Percentiles rank a stretch among this genome's conserved stretches.
These are phyloP conservation scores for Plectrocnemia conspersa DNA, from an alignment of 1,140 invertebrate genomes.

Conservation along the genomic window DNA sequence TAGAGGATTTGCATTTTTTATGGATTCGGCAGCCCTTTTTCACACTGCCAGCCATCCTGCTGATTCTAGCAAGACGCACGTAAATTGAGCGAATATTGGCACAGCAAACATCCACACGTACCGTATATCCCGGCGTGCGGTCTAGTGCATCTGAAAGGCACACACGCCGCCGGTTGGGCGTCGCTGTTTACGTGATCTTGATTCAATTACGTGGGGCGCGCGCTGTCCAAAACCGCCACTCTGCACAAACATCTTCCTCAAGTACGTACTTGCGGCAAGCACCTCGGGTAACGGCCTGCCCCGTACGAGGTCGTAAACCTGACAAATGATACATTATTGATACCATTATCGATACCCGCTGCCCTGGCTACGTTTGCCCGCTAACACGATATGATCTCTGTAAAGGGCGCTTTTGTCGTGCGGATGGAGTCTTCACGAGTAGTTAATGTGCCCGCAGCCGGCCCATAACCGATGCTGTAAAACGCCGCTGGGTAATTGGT, in stretches of 20 bases:
- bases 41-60: too few species aligned
- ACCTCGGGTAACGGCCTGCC: background rate
- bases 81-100: too few species aligned
- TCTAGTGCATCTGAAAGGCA: too few species aligned
- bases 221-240: background rate
- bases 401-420: background rate
- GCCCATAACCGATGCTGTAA: background rate
- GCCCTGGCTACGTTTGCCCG: constrained; percentile 5
- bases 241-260: constrained; percentile 8
- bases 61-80: too few species aligned
- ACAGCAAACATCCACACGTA: too few species aligned
- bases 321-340: constrained; percentile 22
- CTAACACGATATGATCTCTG: constrained; percentile 8
- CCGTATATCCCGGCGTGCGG: too few species aligned
- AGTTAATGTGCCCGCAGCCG: background rate
- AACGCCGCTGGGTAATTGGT: background rate
- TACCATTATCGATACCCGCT: constrained; percentile 8
- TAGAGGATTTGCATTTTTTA: too few species aligned
- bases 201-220: constrained; percentile 8
- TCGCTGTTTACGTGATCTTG: background rate
- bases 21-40: too few species aligned
- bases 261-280: background rate
- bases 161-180: too few species aligned
- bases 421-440: constrained; percentile 2
- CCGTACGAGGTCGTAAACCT: constrained; percentile 9